A percentile compares a stretch with the other conserved stretches of the same genome.
These are phyloP conservation scores for Falco rusticolus DNA, from an alignment of 2,797 vertebrate species.

Conservation along the genomic window DNA sequence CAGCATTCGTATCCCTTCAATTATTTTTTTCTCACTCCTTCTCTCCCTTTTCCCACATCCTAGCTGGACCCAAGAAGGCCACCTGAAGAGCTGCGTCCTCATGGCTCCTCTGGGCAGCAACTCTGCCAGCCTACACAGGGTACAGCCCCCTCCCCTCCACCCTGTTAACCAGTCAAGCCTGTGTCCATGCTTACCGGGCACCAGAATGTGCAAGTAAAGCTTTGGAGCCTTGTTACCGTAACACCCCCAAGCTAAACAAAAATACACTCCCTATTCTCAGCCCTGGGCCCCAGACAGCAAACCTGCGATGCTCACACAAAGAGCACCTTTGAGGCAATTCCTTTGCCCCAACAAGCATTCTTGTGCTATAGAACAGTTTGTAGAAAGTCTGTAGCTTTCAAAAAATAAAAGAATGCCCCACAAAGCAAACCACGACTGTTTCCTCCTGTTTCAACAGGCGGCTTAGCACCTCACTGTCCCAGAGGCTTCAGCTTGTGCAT, in stretches of 20 bases:
- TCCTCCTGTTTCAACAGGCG: neutral
- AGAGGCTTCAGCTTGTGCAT: fast-evolving
- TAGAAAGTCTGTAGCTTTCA: neutral
- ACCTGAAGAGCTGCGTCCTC: neutral
- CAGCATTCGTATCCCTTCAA: neutral
- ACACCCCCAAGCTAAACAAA: neutral
- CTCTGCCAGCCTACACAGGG: neutral
- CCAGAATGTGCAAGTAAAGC: neutral
- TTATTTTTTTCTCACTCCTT: neutral
- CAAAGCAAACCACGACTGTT: neutral
- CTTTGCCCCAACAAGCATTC: neutral
- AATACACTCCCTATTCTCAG: fast-evolving
- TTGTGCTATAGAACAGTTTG: fast-evolving
- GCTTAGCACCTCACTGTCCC: neutral
- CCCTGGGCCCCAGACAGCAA: neutral
- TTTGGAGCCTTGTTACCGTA: neutral
- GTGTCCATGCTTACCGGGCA: neutral
- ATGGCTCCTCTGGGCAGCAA: neutral
- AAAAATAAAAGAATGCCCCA: neutral
- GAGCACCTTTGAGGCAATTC: neutral
- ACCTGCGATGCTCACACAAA: fast-evolving
- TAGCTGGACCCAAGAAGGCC: neutral
- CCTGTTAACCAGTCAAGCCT: neutral
- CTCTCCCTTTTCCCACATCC: neutral
- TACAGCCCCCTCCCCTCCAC: neutral